Percentiles rank a stretch among this genome's conserved stretches.
phyloP scores from a whole-genome alignment of 1,140 invertebrate genomes.

The Heliothis subflexa region DNA sequence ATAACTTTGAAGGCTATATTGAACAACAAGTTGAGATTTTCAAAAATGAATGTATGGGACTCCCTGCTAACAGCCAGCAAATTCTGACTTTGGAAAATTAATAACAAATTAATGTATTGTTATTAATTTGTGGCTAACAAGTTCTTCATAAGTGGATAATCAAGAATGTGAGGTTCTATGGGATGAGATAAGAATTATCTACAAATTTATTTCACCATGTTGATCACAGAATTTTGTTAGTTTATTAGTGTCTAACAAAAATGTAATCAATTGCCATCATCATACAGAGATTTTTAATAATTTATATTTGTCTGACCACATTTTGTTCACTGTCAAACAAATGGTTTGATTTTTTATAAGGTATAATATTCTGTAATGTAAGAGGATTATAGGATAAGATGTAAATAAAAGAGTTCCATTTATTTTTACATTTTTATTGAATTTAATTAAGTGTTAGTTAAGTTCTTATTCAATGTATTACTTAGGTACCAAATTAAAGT shows the following conservation, averaged over 20 bases:
- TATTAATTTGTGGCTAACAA: not conserved
- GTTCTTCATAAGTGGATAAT: not conserved
- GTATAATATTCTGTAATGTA: too few relatives aligned
- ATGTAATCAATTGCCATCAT: too few relatives aligned
- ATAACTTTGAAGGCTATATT: conserved; percentile 81
- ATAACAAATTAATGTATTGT: not conserved
- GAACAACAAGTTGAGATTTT: conserved; percentile 82
- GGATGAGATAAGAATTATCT: too few relatives aligned
- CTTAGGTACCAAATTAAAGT: not conserved
- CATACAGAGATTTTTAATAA: too few relatives aligned
- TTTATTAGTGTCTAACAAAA: too few relatives aligned
- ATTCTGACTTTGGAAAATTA: conserved; percentile 66
- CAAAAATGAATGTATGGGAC: conserved; percentile 77
- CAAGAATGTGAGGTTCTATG: too few relatives aligned
- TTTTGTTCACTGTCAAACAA: too few relatives aligned
- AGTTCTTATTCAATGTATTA: not conserved
- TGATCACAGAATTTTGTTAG: too few relatives aligned
- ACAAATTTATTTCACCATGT: too few relatives aligned
- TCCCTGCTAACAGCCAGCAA: conserved; percentile 57
- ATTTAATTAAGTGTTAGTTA: not conserved
- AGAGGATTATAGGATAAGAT: not conserved
- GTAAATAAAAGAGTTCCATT: conserved; percentile 21
- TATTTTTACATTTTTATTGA: conserved; percentile 10
- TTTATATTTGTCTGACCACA: too few relatives aligned
- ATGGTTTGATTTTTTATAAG: too few relatives aligned